phyloP scores from a whole-genome alignment of 2,113 vertebrate genomes.

The Xyliphius kryptos region DNA sequence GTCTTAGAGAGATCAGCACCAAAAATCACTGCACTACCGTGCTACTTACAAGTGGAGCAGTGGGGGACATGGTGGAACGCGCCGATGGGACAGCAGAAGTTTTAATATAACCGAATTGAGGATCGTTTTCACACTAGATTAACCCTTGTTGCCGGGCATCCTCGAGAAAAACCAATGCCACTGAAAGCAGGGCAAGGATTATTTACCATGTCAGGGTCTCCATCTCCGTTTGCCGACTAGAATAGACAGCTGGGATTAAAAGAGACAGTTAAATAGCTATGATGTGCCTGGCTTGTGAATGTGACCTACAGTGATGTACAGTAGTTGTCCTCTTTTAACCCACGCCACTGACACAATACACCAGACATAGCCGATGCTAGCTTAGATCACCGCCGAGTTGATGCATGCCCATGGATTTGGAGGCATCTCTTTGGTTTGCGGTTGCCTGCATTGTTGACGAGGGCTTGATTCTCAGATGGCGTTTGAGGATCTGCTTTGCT shows the following conservation, averaged over 20 bases:
- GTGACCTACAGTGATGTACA: slow-evolving; percentile 21
- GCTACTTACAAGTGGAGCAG: too few relatives aligned
- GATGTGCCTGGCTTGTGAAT: slow-evolving; percentile 8
- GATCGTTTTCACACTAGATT: too few relatives aligned
- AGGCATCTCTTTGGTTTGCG: slow-evolving; percentile 22
- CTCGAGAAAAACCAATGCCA: slow-evolving; percentile 18
- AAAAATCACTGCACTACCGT: too few relatives aligned
- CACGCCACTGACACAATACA: neutral
- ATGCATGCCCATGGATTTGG: slow-evolving; percentile 10
- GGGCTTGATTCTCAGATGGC: too few relatives aligned
- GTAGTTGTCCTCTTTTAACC: neutral
- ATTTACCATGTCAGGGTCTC: slow-evolving; percentile 30
- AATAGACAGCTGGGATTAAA: slow-evolving; percentile 29
- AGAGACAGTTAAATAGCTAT: slow-evolving; percentile 5
- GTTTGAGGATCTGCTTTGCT: too few relatives aligned
- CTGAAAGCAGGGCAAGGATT: slow-evolving; percentile 18
- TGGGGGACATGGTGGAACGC: too few relatives aligned
- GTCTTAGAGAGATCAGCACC: too few relatives aligned
- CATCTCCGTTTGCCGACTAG: slow-evolving; percentile 16
- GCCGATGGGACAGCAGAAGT: too few relatives aligned
- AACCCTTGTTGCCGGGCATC: slow-evolving; percentile 26
- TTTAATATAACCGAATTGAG: too few relatives aligned
- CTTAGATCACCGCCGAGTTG: slow-evolving; percentile 17
- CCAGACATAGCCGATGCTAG: slow-evolving; percentile 2
- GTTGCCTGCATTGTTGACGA: slow-evolving; percentile 18